These are phyloP conservation scores for Lepetodrilus schrolli DNA, from an alignment of 2,888 invertebrate genomes.

Conservation along the genomic window DNA sequence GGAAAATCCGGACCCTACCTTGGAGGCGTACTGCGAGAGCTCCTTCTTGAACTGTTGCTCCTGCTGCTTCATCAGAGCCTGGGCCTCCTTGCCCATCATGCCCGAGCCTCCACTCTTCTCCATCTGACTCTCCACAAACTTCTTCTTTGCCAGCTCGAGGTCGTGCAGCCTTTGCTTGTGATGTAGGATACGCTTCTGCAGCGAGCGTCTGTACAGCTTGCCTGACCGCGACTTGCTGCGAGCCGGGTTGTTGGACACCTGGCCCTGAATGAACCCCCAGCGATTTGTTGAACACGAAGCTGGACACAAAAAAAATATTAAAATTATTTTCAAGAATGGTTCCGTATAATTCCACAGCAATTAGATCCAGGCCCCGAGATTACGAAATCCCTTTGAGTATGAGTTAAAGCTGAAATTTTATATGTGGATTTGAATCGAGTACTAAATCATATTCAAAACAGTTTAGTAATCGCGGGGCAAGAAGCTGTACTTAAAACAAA, in stretches of 20 bases:
- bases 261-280: constrained; percentile 94
- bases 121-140: constrained; percentile 45
- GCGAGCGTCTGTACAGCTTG: constrained; percentile 70
- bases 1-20: constrained; percentile 54
- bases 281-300: constrained; percentile 77
- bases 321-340: no score
- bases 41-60: constrained; percentile 80
- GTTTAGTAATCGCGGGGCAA: no score
- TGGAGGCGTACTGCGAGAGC: constrained; percentile 80
- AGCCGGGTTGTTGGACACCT: constrained; percentile 78
- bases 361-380: no score
- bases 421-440: no score
- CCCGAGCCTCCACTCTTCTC: constrained; percentile 32
- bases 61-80: constrained; percentile 77
- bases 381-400: no score
- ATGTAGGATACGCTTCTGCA: constrained; percentile 84
- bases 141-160: constrained; percentile 78
- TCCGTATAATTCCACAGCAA: no score
- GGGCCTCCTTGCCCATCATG: constrained; percentile 33
- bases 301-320: constrained; percentile 29
- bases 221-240: constrained; percentile 56
- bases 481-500: no score
- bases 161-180: constrained; percentile 82
- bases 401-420: no score
- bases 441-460: no score